A percentile compares a stretch with the other conserved stretches of the same genome.
Conservation (phyloP, 2,797 vertebrate genomes). For the Myotis myotis region DNA sequence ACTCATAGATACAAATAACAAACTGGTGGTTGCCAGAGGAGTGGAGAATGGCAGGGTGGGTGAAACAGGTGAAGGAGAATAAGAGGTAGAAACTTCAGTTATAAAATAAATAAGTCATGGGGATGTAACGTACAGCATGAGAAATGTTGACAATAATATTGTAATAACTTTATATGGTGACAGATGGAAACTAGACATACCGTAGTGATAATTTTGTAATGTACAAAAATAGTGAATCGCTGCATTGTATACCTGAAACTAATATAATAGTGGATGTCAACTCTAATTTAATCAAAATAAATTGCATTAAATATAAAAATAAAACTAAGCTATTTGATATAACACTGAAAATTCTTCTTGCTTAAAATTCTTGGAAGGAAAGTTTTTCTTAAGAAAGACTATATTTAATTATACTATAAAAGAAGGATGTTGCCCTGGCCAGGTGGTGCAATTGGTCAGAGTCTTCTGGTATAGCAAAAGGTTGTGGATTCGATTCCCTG, state of each 20-base stretch:
- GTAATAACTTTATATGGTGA: neutral
- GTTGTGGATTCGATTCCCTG: neutral
- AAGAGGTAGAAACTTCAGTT: neutral
- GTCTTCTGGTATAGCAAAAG: neutral
- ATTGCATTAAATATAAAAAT: neutral
- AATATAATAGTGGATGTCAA: neutral
- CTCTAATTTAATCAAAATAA: neutral
- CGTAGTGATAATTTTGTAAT: neutral
- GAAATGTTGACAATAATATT: neutral
- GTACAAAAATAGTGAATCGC: neutral
- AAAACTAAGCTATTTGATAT: conserved; percentile 33
- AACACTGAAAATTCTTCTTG: neutral
- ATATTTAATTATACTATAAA: neutral
- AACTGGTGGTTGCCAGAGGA: neutral
- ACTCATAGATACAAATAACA: neutral
- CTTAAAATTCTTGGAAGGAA: conserved; percentile 38
- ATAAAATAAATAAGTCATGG: neutral
- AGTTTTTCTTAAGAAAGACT: neutral
- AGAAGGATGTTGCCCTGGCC: neutral
- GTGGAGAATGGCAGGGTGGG: no score
- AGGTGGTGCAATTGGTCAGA: neutral
- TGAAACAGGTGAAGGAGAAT: neutral
- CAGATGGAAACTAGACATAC: neutral
- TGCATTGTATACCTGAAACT: neutral
- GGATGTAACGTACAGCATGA: neutral